A percentile compares a stretch with the other conserved stretches of the same genome.
These are phyloP conservation scores for Caenorhabditis remanei DNA, from an alignment of 1,140 invertebrate species.

Conservation along the genomic window DNA sequence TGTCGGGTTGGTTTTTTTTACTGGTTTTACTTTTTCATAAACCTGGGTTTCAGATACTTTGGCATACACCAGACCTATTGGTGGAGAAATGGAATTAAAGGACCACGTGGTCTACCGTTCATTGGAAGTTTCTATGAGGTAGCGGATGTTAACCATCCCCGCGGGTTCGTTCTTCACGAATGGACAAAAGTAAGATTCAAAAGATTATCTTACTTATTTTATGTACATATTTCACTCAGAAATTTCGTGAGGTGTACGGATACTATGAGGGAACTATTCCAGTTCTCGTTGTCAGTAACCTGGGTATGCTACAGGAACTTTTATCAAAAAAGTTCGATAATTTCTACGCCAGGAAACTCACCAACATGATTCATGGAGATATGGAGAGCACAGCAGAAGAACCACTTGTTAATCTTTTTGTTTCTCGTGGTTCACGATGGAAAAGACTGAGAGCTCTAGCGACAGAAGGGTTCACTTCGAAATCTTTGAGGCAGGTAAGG, in stretches of 20 bases:
- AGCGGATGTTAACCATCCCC: not conserved
- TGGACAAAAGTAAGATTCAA: not conserved
- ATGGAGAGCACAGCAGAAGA: not conserved
- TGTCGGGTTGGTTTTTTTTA: too few species aligned
- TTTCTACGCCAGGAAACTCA: conserved; percentile 17
- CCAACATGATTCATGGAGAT: not conserved
- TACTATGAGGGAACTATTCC: conserved; percentile 2
- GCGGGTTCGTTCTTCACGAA: not conserved
- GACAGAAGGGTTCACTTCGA: not conserved
- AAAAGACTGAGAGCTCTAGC: not conserved
- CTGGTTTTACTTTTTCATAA: too few species aligned
- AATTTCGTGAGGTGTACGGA: not conserved
- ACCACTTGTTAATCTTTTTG: not conserved
- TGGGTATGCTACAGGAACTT: conserved; percentile 20
- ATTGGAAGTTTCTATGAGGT: not conserved
- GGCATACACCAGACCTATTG: not conserved
- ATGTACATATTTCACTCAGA: not conserved
- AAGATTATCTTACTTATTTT: not conserved
- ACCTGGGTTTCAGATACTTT: not conserved
- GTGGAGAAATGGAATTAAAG: not conserved
- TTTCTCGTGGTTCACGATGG: not conserved
- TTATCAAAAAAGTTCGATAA: conserved; percentile 8
- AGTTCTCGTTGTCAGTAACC: not conserved
- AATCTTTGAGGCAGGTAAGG: conserved; percentile 3
- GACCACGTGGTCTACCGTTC: not conserved